Base-by-base conservation (phyloP, 2,113 vertebrate species). In the Rhinoderma darwinii region DNA sequence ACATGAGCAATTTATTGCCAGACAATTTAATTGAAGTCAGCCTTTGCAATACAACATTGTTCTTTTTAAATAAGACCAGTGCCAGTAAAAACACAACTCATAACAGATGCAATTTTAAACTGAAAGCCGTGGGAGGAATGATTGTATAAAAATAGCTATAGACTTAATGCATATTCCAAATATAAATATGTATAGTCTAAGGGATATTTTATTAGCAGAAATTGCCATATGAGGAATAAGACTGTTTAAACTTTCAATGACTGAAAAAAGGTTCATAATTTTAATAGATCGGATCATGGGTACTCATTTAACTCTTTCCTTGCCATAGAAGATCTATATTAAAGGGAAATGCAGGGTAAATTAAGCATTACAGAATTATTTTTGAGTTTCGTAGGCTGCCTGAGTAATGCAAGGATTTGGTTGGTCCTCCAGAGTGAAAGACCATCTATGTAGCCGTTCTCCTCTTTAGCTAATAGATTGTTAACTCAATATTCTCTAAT, bases 1-100 rank as follows among this genome's bases (percentile, higher is more conserved):
- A 63, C 81, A 85, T 74, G 44, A 56, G 11, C 12, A 50, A 54
- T 70, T 68, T 61, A 35, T 82, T 83, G 89, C 90, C 88, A 90
- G 79, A 87, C 68, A 37, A 73, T 87, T 75, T 82, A 87, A 87
- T 87, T 82, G 39, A 82, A 82, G 56, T 82, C 86, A 87, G 78
- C 47, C 61, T 50, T 75, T 82, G 66, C 79, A 63, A 82, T 87
- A 87, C 79, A 75, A 73, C 85, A 81, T 82, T 86, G 85, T 82
- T 81, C 77, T 82, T 86, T 74, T 86, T 73, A 81, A 81, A 74
- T 82, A 74, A 82, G 77, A 30, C 44, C 73, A 76, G 78, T 87
- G 86, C 78, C 86, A 87, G 78, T 82, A 87, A 82, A 86, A 87
- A 82, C 79, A 87, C 68, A 87, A 87, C 79, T 87, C 70, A 82